A percentile compares a stretch with the other conserved stretches of the same genome.
phyloP scores from a whole-genome alignment of 2,888 invertebrate genomes.

The Gastracanthus pulcherrimus region DNA sequence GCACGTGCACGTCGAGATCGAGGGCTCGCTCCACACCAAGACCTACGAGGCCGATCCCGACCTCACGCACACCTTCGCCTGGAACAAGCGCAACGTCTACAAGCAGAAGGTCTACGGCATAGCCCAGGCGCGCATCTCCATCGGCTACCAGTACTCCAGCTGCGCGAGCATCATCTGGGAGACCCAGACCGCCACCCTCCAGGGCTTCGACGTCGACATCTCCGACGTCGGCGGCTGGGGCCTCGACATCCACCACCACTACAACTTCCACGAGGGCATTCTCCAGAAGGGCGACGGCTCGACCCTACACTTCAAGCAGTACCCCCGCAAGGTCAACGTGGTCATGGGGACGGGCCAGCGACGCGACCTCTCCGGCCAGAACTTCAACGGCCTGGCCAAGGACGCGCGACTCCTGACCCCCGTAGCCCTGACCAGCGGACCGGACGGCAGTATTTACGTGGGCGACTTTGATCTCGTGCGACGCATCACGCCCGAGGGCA shows the following conservation, averaged over 20 bases:
- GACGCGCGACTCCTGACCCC: constrained; percentile 94
- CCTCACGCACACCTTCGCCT: constrained; percentile 96
- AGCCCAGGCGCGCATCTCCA: constrained; percentile 91
- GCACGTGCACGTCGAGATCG: constrained; percentile 94
- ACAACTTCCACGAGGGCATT: constrained; percentile 98
- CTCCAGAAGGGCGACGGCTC: constrained; percentile 98
- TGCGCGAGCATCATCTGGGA: constrained; percentile 96
- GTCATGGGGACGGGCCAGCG: constrained; percentile 96
- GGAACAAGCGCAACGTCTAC: constrained; percentile 99
- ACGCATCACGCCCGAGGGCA: constrained; percentile 92
- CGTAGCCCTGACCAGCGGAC: constrained; percentile 94
- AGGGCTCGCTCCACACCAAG: constrained; percentile 94
- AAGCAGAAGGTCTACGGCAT: constrained; percentile 95
- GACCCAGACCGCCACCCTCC: constrained; percentile 94
- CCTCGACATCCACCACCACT: constrained; percentile 97
- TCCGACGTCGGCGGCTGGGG: constrained; percentile 99
- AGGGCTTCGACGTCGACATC: constrained; percentile 97
- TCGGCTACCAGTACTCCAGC: constrained; percentile 96
- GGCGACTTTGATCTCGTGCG: constrained; percentile 98
- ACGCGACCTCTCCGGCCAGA: constrained; percentile 90
- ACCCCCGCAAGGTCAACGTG: constrained; percentile 93
- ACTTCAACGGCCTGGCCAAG: constrained; percentile 91
- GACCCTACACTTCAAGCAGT: constrained; percentile 94
- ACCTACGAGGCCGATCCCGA: constrained; percentile 98
- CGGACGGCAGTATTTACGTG: constrained; percentile 97